Percentiles rank a stretch among this genome's conserved stretches.
Conservation (phyloP, 2,797 vertebrate species). For the Neosilurus mollespiculum region DNA sequence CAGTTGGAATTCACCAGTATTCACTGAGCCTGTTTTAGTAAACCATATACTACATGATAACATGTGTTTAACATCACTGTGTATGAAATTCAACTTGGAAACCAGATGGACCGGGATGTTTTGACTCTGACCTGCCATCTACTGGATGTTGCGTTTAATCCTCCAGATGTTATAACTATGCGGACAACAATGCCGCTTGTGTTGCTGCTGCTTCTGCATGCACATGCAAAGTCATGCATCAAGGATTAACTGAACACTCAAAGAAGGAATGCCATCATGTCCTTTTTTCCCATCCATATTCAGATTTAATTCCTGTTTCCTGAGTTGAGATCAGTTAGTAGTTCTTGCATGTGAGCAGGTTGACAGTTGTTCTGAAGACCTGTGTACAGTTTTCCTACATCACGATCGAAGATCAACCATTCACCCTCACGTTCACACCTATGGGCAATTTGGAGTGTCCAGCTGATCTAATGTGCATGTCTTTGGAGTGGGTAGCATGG, state of each 20-base stretch:
- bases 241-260: background rate
- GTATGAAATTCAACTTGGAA: background rate
- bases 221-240: background rate
- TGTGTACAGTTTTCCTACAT: no score
- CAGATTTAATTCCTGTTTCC: background rate
- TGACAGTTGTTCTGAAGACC: background rate
- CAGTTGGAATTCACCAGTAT: background rate
- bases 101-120: background rate
- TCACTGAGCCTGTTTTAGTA: no score
- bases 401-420: no score
- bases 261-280: background rate
- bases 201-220: background rate
- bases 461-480: no score
- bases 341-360: background rate
- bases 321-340: background rate
- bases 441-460: no score
- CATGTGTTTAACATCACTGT: background rate
- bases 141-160: background rate
- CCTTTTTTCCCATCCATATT: background rate
- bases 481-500: no score
- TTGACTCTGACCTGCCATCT: background rate
- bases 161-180: background rate
- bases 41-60: no score
- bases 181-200: background rate
- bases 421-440: no score